Percentiles rank a stretch among this genome's conserved stretches.
phyloP scores from a whole-genome alignment of 2,888 invertebrate genomes.

The Leucophenga maculata region DNA sequence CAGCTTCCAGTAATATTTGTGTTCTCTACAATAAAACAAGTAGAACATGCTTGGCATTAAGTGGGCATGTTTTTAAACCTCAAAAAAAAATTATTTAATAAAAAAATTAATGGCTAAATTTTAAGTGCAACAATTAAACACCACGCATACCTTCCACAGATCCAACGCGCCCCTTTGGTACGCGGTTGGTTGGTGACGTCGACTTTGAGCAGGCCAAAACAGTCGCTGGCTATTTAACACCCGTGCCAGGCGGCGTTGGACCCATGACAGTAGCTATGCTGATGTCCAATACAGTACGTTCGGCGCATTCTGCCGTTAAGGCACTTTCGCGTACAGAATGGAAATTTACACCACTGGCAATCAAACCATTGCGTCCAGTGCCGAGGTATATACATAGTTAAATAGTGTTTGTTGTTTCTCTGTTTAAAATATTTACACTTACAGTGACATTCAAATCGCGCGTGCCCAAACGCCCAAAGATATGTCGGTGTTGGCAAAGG shows the following conservation, averaged over 20 bases:
- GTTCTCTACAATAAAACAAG: not conserved
- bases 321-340: constrained; percentile 76
- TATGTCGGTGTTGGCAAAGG: constrained; percentile 82
- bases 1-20: no score
- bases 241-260: constrained; percentile 97
- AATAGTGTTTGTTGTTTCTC: not conserved
- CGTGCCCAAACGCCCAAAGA: constrained; percentile 90
- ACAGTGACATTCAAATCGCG: constrained; percentile 91
- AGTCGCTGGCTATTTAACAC: constrained; percentile 91
- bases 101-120: constrained; percentile 16
- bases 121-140: constrained; percentile 6
- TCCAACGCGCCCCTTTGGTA: constrained; percentile 81
- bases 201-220: constrained; percentile 84
- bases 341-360: constrained; percentile 80
- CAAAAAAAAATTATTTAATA: not conserved
- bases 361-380: constrained; percentile 81
- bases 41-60: not conserved
- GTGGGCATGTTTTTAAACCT: not conserved
- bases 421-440: not conserved
- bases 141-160: constrained; percentile 74
- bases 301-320: constrained; percentile 80
- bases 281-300: constrained; percentile 93
- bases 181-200: constrained; percentile 95
- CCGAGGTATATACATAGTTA: constrained; percentile 87
- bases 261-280: constrained; percentile 99